A percentile compares a stretch with the other conserved stretches of the same genome.
phyloP scores from a whole-genome alignment of 2,797 vertebrate species.

The Catharus ustulatus region DNA sequence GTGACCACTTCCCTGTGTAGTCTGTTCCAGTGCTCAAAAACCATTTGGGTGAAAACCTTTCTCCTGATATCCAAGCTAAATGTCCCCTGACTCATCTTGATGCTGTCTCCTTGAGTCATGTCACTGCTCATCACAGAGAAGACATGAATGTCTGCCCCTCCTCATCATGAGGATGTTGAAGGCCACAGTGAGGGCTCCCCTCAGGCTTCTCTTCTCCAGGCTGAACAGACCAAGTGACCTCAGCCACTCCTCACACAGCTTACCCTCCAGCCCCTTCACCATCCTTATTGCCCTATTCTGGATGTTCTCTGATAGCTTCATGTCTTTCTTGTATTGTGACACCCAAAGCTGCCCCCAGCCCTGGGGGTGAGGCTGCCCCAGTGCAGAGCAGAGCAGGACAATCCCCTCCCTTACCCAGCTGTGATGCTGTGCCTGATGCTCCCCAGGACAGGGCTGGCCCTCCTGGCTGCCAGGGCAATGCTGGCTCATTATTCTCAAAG shows the following conservation, averaged over 20 bases:
- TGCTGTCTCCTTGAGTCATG: background rate
- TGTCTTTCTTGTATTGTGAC: too few relatives aligned
- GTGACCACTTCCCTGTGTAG: background rate
- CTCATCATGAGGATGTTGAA: background rate
- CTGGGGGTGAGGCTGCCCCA: accelerated
- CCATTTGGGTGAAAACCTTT: accelerated
- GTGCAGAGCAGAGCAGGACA: background rate
- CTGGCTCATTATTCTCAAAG: background rate
- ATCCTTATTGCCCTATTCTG: background rate
- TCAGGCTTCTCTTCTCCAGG: background rate
- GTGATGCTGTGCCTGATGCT: accelerated
- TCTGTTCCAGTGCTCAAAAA: background rate
- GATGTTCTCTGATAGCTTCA: background rate
- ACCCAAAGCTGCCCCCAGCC: background rate
- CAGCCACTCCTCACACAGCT: background rate
- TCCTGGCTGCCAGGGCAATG: background rate
- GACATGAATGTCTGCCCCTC: background rate
- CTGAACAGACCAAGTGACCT: background rate
- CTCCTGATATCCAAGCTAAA: background rate
- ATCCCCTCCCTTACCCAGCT: background rate
- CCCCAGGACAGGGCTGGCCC: accelerated
- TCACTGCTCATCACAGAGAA: background rate
- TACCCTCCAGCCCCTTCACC: background rate
- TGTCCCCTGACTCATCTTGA: accelerated
- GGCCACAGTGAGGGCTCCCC: background rate